Base-by-base conservation (phyloP, 53 echinoderm and acorn worm genomes). In the Patiria pectinifera region DNA sequence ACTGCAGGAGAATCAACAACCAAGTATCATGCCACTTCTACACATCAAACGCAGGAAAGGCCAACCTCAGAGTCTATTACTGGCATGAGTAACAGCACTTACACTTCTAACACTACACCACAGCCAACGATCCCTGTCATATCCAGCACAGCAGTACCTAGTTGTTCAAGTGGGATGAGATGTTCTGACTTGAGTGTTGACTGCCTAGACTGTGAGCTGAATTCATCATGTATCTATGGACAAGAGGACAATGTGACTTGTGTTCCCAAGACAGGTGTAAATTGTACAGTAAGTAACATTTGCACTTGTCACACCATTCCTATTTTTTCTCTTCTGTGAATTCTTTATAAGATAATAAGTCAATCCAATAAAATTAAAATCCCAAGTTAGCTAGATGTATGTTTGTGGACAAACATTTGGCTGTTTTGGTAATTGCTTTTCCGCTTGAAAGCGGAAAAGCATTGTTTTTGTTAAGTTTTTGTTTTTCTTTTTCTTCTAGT, bases 231-330 rank as follows among this genome's bases (percentile, higher is more conserved):
- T 78, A 85, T 94, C 15, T 99, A 99, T 84, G 99, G 99, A 21
- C 92, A 83, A 82, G 91, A 92, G 13, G 95, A 96, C 62, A 99
- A 96, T 59, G 92, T 94, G 26, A 99, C 94, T 8, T 99, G 99
- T 82, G 82, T 18, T 22, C 93, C 95, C 48, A 97, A 95, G 58
- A 43, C 90, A 47, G 97, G 93, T 19, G 49, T 96, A 13, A 92
- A 95, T 62, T 96, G 96, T 83, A 92, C 93, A 16, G 97, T 97
- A 91, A 94, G 95, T 80, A 44, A 16, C 60, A 81, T 21, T 21
- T 15, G 14, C 47, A 47, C 46, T 81, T 1, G 60, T 66, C 66
- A 53, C 5, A 53, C 53, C 8, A 53, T 53, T 53, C 10, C 66
- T 66, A 53, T 53, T 53, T 53, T 8, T 53, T 8, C 53, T 53